Evolutionary conservation across 2,888 invertebrate genomes (phyloP), one percentile per base, ranked within the genome.

Genomic region (Tetragonisca angustula): DNA sequence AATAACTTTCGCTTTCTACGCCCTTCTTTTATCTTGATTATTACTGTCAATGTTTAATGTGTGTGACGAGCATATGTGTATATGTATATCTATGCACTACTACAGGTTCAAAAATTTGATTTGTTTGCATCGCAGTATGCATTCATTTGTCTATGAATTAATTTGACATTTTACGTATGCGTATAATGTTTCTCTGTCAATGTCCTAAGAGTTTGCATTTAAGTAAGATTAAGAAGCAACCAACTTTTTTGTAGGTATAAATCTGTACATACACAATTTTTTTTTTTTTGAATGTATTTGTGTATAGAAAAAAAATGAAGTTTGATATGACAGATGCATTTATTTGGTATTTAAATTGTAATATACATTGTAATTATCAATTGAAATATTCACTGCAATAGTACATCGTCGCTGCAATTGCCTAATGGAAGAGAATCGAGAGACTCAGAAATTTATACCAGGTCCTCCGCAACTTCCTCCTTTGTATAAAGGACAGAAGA

Each of bases 381-480:
- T 72, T 72, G 61, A 50, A 62, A 32, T 43, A 67, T 83, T 65
- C 27, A 2, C 61, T n/a, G n/a, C n/a, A n/a, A n/a, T 11, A 73
- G 32, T n/a, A 24, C 24, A n/a, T 13, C 21, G 49, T 52, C 17
- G 19, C 56, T 52, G 68, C 21, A 70, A 64, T 76, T 59, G 19
- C 19, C 24, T 72, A 61, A 88, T 88, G 88, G 73, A 17, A 76
- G 70, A 32, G n/a, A n/a, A 73, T 71, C 73, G 76, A 61, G 67
- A 50, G 56, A 19, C 36, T 19, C 71, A 74, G 54, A 82, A 50
- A 32, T 27, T 69, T 21, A 79, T 81, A 64, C 72, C 75, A 11
- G 91, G 92, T 2, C 93, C 93, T 50, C 91, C 90, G 4, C 92
- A 91, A 49, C 81, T 93, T 27, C 93, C 93, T 17, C 85, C 90